Conservation (phyloP, 2,797 vertebrate species). For the Chaunax sp. region DNA sequence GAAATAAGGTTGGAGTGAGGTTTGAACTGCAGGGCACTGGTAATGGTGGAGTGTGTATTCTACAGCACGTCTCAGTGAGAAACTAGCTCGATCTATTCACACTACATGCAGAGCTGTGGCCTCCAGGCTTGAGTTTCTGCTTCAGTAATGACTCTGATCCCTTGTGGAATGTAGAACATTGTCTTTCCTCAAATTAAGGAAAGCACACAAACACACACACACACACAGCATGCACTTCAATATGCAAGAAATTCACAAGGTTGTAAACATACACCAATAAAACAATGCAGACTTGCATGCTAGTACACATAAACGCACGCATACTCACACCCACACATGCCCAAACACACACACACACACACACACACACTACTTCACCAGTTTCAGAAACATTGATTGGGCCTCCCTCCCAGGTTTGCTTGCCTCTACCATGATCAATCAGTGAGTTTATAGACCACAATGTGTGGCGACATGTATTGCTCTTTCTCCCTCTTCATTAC, state of each 20-base stretch:
- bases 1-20: conserved; percentile 66
- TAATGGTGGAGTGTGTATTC: conserved; percentile 76
- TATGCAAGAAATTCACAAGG: conserved; percentile 67
- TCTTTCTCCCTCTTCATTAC: conserved; percentile 75
- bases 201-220: conserved; percentile 53
- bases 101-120: conserved; percentile 79
- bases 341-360: conserved; percentile 14
- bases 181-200: conserved; percentile 83
- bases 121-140: conserved; percentile 81
- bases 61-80: conserved; percentile 76
- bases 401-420: conserved; percentile 73
- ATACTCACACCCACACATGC: conserved; percentile 3
- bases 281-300: conserved; percentile 41
- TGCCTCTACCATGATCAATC: conserved; percentile 77
- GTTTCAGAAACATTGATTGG: conserved; percentile 73
- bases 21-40: conserved; percentile 77
- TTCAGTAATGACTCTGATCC: conserved; percentile 83
- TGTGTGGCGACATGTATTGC: conserved; percentile 83
- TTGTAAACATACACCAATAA: conserved; percentile 64
- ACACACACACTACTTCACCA: conserved; percentile 27
- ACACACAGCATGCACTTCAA: conserved; percentile 39
- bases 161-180: conserved; percentile 84
- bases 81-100: conserved; percentile 77
- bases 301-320: conserved; percentile 38
- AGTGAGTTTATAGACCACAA: conserved; percentile 82